These are phyloP conservation scores for Diphyllodes magnificus DNA, from an alignment of 2,113 vertebrate species.

Conservation along the genomic window DNA sequence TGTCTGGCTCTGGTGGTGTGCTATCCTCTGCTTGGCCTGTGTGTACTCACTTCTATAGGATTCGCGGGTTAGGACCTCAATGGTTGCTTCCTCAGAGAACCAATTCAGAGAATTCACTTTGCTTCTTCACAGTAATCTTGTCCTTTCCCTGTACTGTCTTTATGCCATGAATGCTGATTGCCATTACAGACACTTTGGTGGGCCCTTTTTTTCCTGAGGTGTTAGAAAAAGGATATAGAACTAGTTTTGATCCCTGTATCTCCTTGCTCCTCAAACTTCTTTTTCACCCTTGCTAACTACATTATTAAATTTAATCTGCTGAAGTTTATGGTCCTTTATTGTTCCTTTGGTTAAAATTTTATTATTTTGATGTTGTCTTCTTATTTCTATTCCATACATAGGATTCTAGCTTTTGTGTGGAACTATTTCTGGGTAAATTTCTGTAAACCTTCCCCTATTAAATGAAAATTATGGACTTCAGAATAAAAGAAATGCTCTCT, in stretches of 20 bases:
- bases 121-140: not conserved
- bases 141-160: not conserved
- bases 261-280: not conserved
- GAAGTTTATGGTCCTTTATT: not conserved
- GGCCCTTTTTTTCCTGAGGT: not conserved
- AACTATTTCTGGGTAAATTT: not conserved
- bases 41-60: accelerated
- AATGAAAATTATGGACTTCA: not conserved
- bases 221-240: not conserved
- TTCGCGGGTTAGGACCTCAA: not conserved
- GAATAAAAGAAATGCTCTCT: not conserved
- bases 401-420: not conserved
- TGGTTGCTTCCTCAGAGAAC: not conserved
- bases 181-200: not conserved
- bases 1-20: not conserved
- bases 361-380: not conserved
- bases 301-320: not conserved
- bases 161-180: not conserved
- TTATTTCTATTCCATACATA: not conserved
- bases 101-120: not conserved
- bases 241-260: not conserved
- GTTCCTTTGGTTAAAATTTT: not conserved
- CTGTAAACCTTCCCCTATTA: not conserved
- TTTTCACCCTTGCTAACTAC: not conserved
- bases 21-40: not conserved